These are phyloP conservation scores for Torymus texanus DNA, from an alignment of 2,888 invertebrate genomes.

Conservation along the genomic window DNA sequence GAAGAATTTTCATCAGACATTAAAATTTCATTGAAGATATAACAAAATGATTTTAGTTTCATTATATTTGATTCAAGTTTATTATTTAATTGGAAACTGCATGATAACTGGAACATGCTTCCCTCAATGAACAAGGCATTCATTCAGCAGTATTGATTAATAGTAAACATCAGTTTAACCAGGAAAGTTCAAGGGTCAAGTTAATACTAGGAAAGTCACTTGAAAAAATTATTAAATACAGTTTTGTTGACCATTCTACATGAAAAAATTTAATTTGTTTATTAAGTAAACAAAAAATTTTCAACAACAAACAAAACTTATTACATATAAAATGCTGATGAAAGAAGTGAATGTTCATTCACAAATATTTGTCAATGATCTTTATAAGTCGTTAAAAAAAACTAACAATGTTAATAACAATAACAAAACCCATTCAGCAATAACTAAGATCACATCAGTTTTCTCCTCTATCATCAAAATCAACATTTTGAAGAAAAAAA, in stretches of 20 bases:
- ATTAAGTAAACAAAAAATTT: background rate
- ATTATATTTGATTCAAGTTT: conserved; percentile 14
- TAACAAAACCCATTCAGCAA: no score
- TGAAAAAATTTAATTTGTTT: conserved; percentile 6
- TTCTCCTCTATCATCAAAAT: no score
- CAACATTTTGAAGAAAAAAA: no score
- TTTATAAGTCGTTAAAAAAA: no score
- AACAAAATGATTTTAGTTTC: conserved; percentile 19
- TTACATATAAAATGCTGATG: background rate
- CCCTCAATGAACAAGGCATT: conserved; percentile 54
- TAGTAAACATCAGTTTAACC: conserved; percentile 54
- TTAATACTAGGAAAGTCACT: conserved; percentile 27
- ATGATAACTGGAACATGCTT: conserved; percentile 50
- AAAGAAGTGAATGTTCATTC: conserved; percentile 30
- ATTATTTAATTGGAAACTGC: conserved; percentile 34
- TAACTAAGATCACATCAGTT: no score
- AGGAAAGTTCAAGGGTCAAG: conserved; percentile 55
- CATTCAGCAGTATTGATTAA: conserved; percentile 56
- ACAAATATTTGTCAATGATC: background rate
- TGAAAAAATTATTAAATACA: conserved; percentile 11
- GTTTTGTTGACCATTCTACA: background rate
- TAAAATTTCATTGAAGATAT: background rate
- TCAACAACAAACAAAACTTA: background rate
- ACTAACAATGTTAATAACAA: no score
- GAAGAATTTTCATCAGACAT: background rate